These are phyloP conservation scores for Tethea ocularis DNA, from an alignment of 2,888 invertebrate species.

Conservation along the genomic window DNA sequence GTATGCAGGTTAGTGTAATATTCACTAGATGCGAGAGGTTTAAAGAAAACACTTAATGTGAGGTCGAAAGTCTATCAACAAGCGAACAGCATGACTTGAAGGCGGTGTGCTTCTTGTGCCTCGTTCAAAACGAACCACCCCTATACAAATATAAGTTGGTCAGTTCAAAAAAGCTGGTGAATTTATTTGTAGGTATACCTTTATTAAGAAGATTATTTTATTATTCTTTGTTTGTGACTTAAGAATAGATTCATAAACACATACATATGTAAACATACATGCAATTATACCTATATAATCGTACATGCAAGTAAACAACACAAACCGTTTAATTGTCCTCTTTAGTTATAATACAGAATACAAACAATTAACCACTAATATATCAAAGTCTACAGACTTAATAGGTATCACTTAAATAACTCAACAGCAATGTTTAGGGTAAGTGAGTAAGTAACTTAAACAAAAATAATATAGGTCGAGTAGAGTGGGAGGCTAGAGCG, in stretches of 20 bases:
- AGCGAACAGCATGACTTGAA: slow-evolving; percentile 66
- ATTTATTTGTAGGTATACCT: not conserved
- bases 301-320: too few species aligned
- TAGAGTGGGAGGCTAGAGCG: slow-evolving; percentile 39
- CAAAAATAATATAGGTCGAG: slow-evolving; percentile 29
- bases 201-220: too few species aligned
- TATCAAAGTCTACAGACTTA: not conserved
- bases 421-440: slow-evolving; percentile 8
- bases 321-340: too few species aligned
- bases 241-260: too few species aligned
- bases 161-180: not conserved
- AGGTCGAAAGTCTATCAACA: slow-evolving; percentile 76
- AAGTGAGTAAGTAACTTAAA: slow-evolving; percentile 3
- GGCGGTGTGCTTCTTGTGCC: slow-evolving; percentile 40
- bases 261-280: too few species aligned
- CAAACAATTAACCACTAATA: not conserved
- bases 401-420: not conserved
- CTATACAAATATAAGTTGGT: not conserved
- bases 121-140: slow-evolving; percentile 21
- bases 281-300: too few species aligned
- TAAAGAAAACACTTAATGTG: slow-evolving; percentile 69
- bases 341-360: not conserved
- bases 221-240: too few species aligned
- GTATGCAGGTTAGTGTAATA: slow-evolving; percentile 17
- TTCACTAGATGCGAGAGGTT: slow-evolving; percentile 40